These are phyloP conservation scores for Apoda limacodes DNA, from an alignment of 2,888 invertebrate species.

Conservation along the genomic window DNA sequence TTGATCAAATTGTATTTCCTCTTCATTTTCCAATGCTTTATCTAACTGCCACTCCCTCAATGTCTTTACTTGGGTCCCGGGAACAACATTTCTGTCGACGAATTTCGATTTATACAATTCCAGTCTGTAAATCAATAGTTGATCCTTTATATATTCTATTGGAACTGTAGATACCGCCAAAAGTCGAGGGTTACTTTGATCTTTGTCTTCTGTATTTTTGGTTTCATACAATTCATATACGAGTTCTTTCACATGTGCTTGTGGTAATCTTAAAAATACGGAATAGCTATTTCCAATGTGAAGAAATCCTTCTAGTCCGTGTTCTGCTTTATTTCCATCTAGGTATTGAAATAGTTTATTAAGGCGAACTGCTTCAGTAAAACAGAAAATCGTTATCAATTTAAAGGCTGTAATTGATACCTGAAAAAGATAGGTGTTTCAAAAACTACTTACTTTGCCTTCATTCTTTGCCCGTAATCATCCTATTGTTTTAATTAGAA, in stretches of 20 bases:
- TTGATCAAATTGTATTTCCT: constrained; percentile 21
- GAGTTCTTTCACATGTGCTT: constrained; percentile 40
- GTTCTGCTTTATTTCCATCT: constrained; percentile 45
- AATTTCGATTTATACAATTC: constrained; percentile 47
- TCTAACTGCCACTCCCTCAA: constrained; percentile 56
- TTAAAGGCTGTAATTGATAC: no score
- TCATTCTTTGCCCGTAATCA: no score
- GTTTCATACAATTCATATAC: constrained; percentile 50
- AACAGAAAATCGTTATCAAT: no score
- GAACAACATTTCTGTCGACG: constrained; percentile 35
- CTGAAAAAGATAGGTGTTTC: no score
- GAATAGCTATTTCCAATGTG: constrained; percentile 52
- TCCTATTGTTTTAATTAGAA: no score
- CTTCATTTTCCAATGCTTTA: constrained; percentile 27
- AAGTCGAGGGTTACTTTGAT: constrained; percentile 33
- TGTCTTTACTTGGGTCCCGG: constrained; percentile 46
- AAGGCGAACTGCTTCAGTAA: constrained; percentile 45
- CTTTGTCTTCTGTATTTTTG: constrained; percentile 31
- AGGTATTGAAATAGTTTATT: constrained; percentile 46
- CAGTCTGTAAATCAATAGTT: constrained; percentile 33
- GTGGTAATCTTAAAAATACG: constrained; percentile 38
- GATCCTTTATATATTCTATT: constrained; percentile 42
- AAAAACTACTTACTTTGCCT: no score
- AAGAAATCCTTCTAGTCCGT: constrained; percentile 39
- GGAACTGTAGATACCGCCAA: constrained; percentile 50